Evolutionary conservation across 2,797 vertebrate species (phyloP).

Genomic region (Notolabrus celidotus): DNA sequence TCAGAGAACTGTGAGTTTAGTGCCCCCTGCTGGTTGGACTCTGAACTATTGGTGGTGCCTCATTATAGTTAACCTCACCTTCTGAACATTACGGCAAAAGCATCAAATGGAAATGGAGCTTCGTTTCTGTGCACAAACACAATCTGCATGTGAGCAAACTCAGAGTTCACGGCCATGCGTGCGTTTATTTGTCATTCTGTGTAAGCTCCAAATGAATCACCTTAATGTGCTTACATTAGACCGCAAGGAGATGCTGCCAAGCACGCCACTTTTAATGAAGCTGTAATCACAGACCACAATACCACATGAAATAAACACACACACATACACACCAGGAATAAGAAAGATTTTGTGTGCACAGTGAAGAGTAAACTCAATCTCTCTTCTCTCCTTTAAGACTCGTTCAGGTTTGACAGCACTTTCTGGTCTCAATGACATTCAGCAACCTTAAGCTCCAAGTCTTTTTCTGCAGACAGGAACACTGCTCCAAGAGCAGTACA

Average conservation of each 20-base stretch:
- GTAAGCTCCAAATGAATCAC: slow-evolving; percentile 47
- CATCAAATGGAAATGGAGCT: background rate
- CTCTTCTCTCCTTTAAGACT: slow-evolving; percentile 9
- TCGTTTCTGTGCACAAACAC: slow-evolving; percentile 5
- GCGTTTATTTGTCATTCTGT: slow-evolving; percentile 45
- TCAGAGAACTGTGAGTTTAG: slow-evolving; percentile 40
- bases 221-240: slow-evolving; percentile 67
- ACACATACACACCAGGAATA: slow-evolving; percentile 47
- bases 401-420: too few relatives aligned
- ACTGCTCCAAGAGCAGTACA: too few relatives aligned
- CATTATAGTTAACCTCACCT: background rate
- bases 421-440: background rate
- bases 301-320: slow-evolving; percentile 60
- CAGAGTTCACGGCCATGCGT: background rate
- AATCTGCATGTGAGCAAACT: slow-evolving; percentile 20
- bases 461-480: background rate
- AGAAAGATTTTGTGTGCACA: slow-evolving; percentile 16
- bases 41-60: background rate
- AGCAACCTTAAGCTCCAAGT: background rate
- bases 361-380: slow-evolving; percentile 4
- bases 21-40: slow-evolving; percentile 68
- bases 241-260: slow-evolving; percentile 46
- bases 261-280: slow-evolving; percentile 48
- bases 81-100: slow-evolving; percentile 5
- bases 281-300: slow-evolving; percentile 48